Base-by-base conservation (phyloP, 2,888 invertebrate species). In the Dexiosoma caninum region DNA sequence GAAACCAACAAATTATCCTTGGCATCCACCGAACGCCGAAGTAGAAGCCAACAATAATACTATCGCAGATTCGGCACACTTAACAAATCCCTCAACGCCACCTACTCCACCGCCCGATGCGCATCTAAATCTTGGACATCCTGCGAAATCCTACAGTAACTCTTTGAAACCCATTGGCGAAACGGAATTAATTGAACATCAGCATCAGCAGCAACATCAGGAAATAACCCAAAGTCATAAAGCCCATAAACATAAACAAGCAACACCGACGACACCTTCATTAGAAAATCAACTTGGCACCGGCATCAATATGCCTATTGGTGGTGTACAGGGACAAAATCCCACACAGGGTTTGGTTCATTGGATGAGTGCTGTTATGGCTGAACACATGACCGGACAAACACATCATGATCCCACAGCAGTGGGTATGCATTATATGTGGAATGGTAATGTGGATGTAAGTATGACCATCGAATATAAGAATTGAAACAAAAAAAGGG, bases 351-450 rank as follows among this genome's bases (percentile, higher is more conserved):
- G 95, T 80, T 93, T 97, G 89, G 97, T 97, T 88, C 97, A 97
- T 92, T 97, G 97, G 97, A 97, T 97, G 96, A 96, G 97, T 89
- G 90, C 90, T 42, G 97, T 97, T 87, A 97, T 97, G 97, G 97
- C 97, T 78, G 97, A 97, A 89, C 97, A 97, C 90, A 97, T 97
- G 94, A 97, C 96, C 90, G 90, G 90, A 0, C 94, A 94, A 78
- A 93, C 94, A 85, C 95, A 95, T 86, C 95, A 95, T 87, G 91
- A 91, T 87, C 90, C 91, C 64, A 87, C 90, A 12, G 89, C 88
- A 30, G 89, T 90, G 23, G 90, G 90, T 69, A 91, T 90, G 91
- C 90, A 90, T 82, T 90, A 90, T 82, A 90, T 90, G 90, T 90
- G 90, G 90, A 90, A 90, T 84, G 91, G 91, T 57, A 88, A 90